Conservation (phyloP, 2,113 vertebrate species). For the Pampusana beccarii region DNA sequence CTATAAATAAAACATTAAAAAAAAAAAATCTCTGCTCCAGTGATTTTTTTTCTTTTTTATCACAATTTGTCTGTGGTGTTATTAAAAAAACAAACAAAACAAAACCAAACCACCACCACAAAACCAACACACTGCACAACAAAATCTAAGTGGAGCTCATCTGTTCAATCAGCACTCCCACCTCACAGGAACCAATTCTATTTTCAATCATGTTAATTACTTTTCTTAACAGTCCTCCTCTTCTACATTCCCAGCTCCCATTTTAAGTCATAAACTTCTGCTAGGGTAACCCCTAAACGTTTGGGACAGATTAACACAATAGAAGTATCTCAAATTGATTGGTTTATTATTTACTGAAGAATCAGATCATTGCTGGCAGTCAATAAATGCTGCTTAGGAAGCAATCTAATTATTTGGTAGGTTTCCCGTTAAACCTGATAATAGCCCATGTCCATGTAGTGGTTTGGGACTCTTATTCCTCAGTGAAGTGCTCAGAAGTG, state of each 20-base stretch:
- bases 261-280: background rate
- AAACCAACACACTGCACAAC: background rate
- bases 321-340: background rate
- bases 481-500: background rate
- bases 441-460: rapidly evolving
- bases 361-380: background rate
- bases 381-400: background rate
- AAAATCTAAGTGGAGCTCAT: background rate
- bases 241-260: background rate
- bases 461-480: background rate
- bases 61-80: background rate
- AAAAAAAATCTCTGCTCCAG: background rate
- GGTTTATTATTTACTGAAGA: background rate
- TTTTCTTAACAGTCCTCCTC: background rate
- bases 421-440: background rate
- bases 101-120: background rate
- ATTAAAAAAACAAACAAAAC: background rate
- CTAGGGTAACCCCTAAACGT: background rate
- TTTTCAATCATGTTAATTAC: conserved; percentile 27
- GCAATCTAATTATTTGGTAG: background rate
- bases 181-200: conserved; percentile 17
- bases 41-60: background rate
- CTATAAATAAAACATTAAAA: background rate
- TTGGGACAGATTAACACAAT: background rate
- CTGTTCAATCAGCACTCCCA: conserved; percentile 14